Base-by-base conservation (phyloP, 2,888 invertebrate genomes). In the Nebria salina region DNA sequence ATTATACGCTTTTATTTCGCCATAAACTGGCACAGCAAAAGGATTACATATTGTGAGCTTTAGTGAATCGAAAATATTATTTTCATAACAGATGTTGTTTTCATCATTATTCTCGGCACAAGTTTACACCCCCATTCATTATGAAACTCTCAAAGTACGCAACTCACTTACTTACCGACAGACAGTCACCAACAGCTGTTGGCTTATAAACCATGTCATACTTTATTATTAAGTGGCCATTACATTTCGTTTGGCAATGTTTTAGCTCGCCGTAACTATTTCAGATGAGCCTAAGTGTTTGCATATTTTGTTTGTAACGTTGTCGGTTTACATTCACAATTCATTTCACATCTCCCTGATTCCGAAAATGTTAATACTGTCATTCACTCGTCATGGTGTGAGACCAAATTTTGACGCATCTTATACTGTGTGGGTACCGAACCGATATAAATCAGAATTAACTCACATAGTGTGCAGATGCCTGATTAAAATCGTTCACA, bases 21-120 rank as follows among this genome's bases (percentile, higher is more conserved):
- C 54, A 54, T 54, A 54, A 54, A 54, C 8, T 54, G 13, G 34
- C 73, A 42, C 42, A 15, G 73, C 72, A 72, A 73, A 78, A 78
- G 73, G 70, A 25, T 68, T 70, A 34, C 25, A 25, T 26, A 70
- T 25, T 13, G 20, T 26, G 70, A 26, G 7, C 26, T n/a, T 70
- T 70, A 5, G 70, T 20, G 25, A 13, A 26, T 13, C 66, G 13
- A 65, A 78, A 78, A 78, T 78, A 78, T 78, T 78, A 73, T 65
- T 78, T 78, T 73, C 78, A 78, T 65, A 72, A 65, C 78, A 73
- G 72, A 73, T 13, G 54, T 54, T 8, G 65, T 73, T 65, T 72
- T 78, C 78, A 78, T 78, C 78, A 78, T 73, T 78, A 78, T 78
- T 78, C 78, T 65, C 65, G 41, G 54, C 78, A 42, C 78, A 78